phyloP scores from a whole-genome alignment of 2,113 vertebrate genomes.

The Lonchura striata region DNA sequence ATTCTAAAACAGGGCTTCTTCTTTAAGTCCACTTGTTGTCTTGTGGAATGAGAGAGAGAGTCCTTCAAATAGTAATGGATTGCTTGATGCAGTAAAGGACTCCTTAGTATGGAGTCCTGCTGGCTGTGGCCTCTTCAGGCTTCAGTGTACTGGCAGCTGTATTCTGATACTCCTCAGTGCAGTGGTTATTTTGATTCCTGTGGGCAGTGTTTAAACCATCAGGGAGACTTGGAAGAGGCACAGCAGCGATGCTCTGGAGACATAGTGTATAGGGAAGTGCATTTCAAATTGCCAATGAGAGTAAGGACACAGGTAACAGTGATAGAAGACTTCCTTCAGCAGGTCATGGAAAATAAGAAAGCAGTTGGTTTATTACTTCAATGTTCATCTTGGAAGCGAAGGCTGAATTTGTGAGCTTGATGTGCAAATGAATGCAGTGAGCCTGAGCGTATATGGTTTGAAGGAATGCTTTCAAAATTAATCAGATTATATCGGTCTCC shows the following conservation, averaged over 20 bases:
- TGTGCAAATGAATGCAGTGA: background rate
- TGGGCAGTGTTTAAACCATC: background rate
- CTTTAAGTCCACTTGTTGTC: background rate
- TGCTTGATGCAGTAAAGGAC: background rate
- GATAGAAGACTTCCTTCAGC: background rate
- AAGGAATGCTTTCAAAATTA: background rate
- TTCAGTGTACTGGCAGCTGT: background rate
- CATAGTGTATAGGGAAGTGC: background rate
- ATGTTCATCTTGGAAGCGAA: background rate
- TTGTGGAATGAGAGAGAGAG: background rate
- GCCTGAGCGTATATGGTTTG: background rate
- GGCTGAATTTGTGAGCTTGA: background rate
- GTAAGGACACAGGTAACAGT: background rate
- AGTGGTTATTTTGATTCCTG: background rate
- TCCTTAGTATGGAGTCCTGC: background rate
- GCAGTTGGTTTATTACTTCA: background rate
- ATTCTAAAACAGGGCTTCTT: background rate
- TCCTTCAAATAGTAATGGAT: background rate
- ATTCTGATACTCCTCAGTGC: background rate
- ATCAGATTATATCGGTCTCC: background rate
- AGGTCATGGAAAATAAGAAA: background rate
- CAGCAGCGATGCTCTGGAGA: background rate
- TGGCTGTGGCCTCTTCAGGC: background rate
- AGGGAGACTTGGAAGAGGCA: background rate
- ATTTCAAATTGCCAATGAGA: background rate